Evolutionary conservation across 2,113 vertebrate species (phyloP).

Genomic region (Gorsachius goisagi): DNA sequence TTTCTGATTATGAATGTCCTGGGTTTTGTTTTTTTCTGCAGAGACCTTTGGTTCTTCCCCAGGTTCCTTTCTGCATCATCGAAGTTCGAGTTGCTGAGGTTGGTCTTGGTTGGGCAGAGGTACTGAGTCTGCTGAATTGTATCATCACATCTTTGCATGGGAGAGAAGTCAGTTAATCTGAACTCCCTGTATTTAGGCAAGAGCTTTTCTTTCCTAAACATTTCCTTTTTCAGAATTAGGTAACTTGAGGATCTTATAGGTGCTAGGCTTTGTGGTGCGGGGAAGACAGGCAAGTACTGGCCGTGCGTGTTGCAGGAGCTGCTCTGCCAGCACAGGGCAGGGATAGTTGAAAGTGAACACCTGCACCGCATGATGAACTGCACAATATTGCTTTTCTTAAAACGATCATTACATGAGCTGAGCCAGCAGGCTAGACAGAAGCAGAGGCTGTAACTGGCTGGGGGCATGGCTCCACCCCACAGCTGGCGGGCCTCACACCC

Average conservation of each 20-base stretch:
- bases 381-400: conserved; percentile 19
- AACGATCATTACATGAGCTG: neutral
- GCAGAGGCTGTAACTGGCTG: conserved; percentile 59
- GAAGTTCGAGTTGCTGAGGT: neutral
- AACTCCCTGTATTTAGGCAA: neutral
- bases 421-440: conserved; percentile 43
- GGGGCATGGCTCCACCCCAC: conserved; percentile 62
- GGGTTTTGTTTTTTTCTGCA: neutral
- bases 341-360: conserved; percentile 38
- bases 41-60: neutral
- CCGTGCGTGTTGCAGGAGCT: neutral
- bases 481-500: conserved; percentile 61
- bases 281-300: neutral
- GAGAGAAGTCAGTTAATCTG: neutral
- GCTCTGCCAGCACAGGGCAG: neutral
- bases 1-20: neutral
- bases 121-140: neutral
- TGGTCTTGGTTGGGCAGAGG: neutral
- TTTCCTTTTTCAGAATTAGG: neutral
- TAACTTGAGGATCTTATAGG: neutral
- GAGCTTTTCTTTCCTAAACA: neutral
- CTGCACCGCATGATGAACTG: neutral
- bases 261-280: fast-evolving
- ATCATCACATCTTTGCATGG: neutral
- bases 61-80: neutral